Evolutionary conservation across 2,797 vertebrate species (phyloP).

Genomic region (Poecilia wingei): DNA sequence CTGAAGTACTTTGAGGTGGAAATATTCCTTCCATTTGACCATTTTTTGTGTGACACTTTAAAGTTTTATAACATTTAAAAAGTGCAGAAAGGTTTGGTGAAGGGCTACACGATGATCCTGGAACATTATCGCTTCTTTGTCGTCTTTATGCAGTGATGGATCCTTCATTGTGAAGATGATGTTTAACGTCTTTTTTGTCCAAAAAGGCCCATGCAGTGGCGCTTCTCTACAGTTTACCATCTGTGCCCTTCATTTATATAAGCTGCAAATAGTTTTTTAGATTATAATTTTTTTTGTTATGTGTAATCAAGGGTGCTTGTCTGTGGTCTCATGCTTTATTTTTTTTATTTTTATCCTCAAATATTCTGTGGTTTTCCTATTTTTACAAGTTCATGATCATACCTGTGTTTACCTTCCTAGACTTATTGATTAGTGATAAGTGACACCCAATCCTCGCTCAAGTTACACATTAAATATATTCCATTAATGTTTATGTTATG

Average conservation of each 20-base stretch:
- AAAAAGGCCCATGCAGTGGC: not conserved
- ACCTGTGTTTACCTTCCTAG: not conserved
- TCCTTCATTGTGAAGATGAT: not conserved
- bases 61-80: slow-evolving; percentile 36
- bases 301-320: not conserved
- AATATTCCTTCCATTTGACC: slow-evolving; percentile 28
- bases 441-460: not conserved
- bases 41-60: slow-evolving; percentile 21
- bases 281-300: not conserved
- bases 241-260: slow-evolving; percentile 51
- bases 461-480: not conserved
- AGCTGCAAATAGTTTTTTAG: slow-evolving; percentile 4
- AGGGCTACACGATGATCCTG: slow-evolving; percentile 58
- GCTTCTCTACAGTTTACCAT: slow-evolving; percentile 35
- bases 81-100: slow-evolving; percentile 21
- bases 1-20: slow-evolving; percentile 44
- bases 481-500: not conserved
- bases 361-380: not conserved
- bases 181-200: slow-evolving; percentile 9
- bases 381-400: not conserved
- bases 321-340: not conserved
- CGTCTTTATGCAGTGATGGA: not conserved
- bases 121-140: not conserved
- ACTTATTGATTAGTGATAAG: not conserved
- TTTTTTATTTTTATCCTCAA: not conserved